Evolutionary conservation across 2,888 invertebrate species (phyloP), one percentile per base, ranked within the genome.

Genomic region (Atrina japonica): DNA sequence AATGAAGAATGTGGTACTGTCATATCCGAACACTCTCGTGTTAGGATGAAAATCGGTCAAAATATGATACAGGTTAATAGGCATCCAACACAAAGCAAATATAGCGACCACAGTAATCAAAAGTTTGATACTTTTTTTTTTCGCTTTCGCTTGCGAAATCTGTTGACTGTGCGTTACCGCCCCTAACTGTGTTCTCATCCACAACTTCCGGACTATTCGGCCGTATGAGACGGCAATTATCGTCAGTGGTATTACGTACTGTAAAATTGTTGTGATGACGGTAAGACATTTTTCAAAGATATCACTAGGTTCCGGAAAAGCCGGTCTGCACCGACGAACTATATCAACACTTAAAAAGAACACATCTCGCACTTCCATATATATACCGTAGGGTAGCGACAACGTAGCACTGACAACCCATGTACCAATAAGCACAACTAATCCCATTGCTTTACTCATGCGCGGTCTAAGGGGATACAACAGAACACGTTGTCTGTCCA

Each of bases 51-150:
- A 83, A 74, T 90, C 88, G 6, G 89, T 87, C 49, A 91, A 84
- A 11, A 91, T 75, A 71, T 91, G 91, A 76, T 91, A 92, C 52
- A 91, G 74, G 66, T 91, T 91, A 21, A 92, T 88, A 0, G 93
- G 93, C 76, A 92, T 85, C 91, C 91, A 92, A 68, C 91, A 91
- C 2, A 90, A 63, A 2, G 90, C 90, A 81, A 92, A 92, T 25
- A 89, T 86, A 14, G 90, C 83, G 16, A 91, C 90, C 2, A 92
- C 91, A 5, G 91, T 78, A 18, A 91, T 87, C 23, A 92, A 83
- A 88, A 92, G 91, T 80, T 90, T 91, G 59, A 92, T 91, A 35
- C 91, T 91, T 76, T 89, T 91, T 59, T 88, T 83, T 70, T 91
- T 91, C 5, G 90, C 88, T 30, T 86, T 80, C 2, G 85, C 83